phyloP scores from a whole-genome alignment of 2,797 vertebrate species.

The Gallinago nigripennis region DNA sequence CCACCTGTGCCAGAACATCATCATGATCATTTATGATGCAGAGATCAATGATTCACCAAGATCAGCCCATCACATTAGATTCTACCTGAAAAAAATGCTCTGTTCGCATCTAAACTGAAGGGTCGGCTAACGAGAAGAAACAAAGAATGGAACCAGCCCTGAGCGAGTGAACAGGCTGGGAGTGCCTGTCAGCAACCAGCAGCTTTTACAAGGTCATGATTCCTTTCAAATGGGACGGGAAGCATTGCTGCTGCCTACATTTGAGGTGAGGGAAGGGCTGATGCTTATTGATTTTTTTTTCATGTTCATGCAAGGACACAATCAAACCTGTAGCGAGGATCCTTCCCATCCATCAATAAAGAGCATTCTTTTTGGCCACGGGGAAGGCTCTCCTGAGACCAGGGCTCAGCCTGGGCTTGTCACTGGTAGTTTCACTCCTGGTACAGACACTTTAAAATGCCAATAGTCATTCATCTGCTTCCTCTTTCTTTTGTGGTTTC shows the following conservation, averaged over 20 bases:
- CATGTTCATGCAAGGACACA: not conserved
- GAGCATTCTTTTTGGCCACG: not conserved
- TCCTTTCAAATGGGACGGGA: not conserved
- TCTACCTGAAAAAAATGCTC: not conserved
- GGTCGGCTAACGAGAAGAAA: not conserved
- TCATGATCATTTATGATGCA: not conserved
- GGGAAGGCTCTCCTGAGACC: not conserved
- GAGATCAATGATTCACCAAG: not conserved
- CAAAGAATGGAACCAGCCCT: not conserved
- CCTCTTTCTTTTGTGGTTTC: slow-evolving; percentile 1
- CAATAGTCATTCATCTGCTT: not conserved
- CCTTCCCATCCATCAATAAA: not conserved
- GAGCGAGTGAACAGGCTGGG: not conserved
- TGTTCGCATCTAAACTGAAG: not conserved
- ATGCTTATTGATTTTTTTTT: not conserved
- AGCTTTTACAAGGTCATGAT: not conserved
- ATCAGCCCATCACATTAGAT: not conserved
- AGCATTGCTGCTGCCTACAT: not conserved
- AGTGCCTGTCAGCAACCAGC: not conserved
- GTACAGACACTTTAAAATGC: not conserved
- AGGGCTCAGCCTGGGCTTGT: slow-evolving; percentile 10
- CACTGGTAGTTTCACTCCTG: not conserved
- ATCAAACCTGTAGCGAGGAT: not conserved
- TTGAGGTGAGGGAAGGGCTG: not conserved
- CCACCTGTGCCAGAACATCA: not conserved